These are phyloP conservation scores for Acanthurus leucopareius DNA, from an alignment of 2,797 vertebrate genomes.

Conservation along the genomic window DNA sequence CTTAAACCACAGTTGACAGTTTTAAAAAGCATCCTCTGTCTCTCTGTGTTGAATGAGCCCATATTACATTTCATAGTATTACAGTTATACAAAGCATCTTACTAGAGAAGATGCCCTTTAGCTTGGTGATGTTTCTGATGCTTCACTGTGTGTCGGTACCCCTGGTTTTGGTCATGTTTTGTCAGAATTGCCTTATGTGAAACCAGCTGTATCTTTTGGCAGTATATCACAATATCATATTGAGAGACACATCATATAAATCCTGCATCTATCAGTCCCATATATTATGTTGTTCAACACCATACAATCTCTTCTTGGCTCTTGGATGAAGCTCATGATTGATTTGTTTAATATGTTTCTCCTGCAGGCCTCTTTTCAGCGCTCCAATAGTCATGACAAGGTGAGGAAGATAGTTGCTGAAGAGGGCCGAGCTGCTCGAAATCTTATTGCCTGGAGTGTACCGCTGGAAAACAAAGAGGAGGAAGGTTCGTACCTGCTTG, in stretches of 20 bases:
- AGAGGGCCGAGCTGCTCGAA: constrained; percentile 96
- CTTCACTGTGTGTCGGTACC: neutral
- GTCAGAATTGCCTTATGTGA: neutral
- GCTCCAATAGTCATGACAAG: constrained; percentile 98
- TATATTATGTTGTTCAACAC: neutral
- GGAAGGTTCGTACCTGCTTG: constrained; percentile 86
- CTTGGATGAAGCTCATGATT: neutral
- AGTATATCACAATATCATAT: neutral
- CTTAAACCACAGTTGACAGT: no score
- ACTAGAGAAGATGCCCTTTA: neutral
- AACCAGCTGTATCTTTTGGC: neutral
- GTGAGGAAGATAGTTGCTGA: constrained; percentile 98
- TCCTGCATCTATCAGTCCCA: neutral
- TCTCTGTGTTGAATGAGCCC: neutral
- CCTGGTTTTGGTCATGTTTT: constrained; percentile 3
- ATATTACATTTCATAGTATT: neutral
- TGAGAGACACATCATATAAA: neutral
- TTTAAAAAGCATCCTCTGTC: neutral
- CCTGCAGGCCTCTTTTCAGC: constrained; percentile 94
- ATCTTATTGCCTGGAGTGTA: constrained; percentile 98
- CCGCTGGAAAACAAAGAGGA: constrained; percentile 96
- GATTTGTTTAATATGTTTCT: constrained; percentile 13
- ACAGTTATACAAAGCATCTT: neutral
- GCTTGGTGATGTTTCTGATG: neutral
- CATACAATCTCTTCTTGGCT: neutral